Evolutionary conservation across 2,797 vertebrate genomes (phyloP).

Genomic region (Varecia variegata): DNA sequence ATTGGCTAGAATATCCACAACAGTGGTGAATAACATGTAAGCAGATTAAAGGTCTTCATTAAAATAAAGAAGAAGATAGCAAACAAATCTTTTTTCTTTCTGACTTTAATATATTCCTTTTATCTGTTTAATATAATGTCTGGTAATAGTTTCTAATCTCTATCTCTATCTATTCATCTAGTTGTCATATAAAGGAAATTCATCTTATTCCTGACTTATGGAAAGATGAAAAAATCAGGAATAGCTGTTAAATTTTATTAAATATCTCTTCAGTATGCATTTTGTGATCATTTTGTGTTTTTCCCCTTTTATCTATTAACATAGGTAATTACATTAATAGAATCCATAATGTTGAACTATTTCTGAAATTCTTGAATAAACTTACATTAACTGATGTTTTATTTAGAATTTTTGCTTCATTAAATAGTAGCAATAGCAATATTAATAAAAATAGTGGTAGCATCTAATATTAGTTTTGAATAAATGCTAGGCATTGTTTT

Average conservation of each 20-base stretch:
- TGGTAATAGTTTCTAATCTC: neutral
- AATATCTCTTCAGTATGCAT: neutral
- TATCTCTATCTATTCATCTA: neutral
- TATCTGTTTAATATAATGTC: constrained; percentile 13
- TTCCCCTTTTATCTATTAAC: neutral
- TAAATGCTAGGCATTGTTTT: neutral
- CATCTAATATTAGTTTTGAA: neutral
- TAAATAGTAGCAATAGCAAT: neutral
- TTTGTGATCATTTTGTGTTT: neutral
- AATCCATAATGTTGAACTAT: neutral
- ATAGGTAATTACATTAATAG: neutral
- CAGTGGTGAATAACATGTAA: neutral
- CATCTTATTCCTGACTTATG: neutral
- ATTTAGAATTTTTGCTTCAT: neutral
- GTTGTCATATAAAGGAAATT: constrained; percentile 17
- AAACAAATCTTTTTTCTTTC: neutral
- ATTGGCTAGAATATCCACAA: neutral
- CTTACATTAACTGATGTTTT: neutral
- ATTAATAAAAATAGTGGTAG: neutral
- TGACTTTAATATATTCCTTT: neutral
- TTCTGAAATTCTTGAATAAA: neutral
- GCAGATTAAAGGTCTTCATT: neutral
- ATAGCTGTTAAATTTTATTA: neutral
- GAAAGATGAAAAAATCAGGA: neutral
- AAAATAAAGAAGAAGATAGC: neutral